Evolutionary conservation across 53 echinoderm and acorn worm species (phyloP).

Genomic region (Zoroaster sp.): DNA sequence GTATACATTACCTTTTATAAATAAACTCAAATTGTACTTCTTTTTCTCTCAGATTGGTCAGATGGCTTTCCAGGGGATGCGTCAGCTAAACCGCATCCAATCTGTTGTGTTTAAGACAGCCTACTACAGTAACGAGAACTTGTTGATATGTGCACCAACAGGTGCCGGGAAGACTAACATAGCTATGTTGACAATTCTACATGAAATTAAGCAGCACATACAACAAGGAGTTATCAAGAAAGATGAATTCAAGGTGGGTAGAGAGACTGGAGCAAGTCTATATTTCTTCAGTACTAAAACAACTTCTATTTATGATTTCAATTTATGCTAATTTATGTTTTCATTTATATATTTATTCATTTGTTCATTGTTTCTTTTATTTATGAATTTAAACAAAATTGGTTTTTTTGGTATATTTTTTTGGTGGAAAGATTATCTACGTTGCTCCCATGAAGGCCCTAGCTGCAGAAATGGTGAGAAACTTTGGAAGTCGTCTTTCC

Average conservation of each 20-base stretch:
- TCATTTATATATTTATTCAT: neutral
- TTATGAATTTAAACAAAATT: too few relatives aligned
- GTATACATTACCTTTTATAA: neutral
- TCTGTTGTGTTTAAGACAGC: slow-evolving; percentile 93
- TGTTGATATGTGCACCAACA: slow-evolving; percentile 93
- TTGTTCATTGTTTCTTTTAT: neutral
- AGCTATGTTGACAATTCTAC: slow-evolving; percentile 93
- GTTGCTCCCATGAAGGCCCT: slow-evolving; percentile 99
- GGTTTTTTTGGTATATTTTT: too few relatives aligned
- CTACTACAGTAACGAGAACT: slow-evolving; percentile 94
- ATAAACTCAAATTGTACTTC: neutral
- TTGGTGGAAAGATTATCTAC: slow-evolving; percentile 82
- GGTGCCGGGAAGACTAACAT: slow-evolving; percentile 99
- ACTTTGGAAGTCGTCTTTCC: slow-evolving; percentile 88
- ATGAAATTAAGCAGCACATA: slow-evolving; percentile 87
- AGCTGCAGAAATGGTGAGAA: slow-evolving; percentile 96
- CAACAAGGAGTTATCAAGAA: slow-evolving; percentile 97
- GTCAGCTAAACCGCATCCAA: slow-evolving; percentile 83
- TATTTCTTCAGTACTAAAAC: neutral
- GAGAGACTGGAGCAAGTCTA: neutral
- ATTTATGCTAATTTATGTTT: neutral
- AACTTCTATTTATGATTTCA: neutral
- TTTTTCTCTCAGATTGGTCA: slow-evolving; percentile 68
- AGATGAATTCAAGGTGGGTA: slow-evolving; percentile 92
- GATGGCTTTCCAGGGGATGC: slow-evolving; percentile 79